These are phyloP conservation scores for Procambarus virginalis DNA, from an alignment of 1,140 invertebrate genomes.

Conservation along the genomic window DNA sequence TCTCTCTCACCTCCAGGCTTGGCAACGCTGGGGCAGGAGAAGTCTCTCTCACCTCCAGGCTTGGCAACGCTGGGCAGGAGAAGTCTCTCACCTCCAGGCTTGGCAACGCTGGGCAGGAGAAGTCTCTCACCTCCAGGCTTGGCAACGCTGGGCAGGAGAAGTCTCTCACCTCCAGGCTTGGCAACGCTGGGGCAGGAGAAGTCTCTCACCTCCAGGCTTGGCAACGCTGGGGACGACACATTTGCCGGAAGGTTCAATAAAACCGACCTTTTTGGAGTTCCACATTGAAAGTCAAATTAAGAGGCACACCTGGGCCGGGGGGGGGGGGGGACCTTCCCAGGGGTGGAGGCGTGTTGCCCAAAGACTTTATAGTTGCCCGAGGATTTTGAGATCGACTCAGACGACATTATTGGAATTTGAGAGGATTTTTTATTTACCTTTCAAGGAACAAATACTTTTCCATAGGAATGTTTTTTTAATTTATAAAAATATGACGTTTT, in stretches of 20 bases:
- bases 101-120: constrained; percentile 15
- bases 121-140: background rate
- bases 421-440: background rate
- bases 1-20: no score
- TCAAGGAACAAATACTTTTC: no score
- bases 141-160: constrained; percentile 3
- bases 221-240: constrained; percentile 40
- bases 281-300: constrained; percentile 64
- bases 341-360: constrained; percentile 24
- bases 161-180: background rate
- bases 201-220: background rate
- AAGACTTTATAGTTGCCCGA: constrained; percentile 12
- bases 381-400: constrained; percentile 12
- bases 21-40: no score
- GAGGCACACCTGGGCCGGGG: constrained; percentile 45
- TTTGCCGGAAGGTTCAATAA: constrained; percentile 57
- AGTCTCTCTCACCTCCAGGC: background rate
- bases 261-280: constrained; percentile 52
- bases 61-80: constrained; percentile 10
- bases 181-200: background rate
- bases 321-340: background rate
- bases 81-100: background rate
- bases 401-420: constrained; percentile 40
- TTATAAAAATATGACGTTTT: no score
- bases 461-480: no score